Base-by-base conservation (phyloP, 2,888 invertebrate species). In the Spodoptera exigua region DNA sequence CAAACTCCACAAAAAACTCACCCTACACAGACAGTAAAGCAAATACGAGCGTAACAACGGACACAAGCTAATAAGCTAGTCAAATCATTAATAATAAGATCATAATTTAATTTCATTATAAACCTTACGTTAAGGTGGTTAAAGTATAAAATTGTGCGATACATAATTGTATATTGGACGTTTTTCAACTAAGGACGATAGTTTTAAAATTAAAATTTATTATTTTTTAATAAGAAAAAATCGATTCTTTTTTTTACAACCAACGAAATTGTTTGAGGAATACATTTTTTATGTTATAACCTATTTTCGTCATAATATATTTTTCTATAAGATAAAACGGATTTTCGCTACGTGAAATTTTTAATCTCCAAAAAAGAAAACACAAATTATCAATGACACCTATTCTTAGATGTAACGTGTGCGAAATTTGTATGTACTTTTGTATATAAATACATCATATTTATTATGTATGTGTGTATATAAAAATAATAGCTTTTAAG, bases 91-190 rank as follows among this genome's bases (percentile, higher is more conserved):
- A 55, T 55, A 46, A 52, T 44, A 73, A 64, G 47, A 70, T 66
- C 63, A 60, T 71, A 68, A 70, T 60, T 62, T 45, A 61, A 40
- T 58, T 54, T 36, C 49, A 69, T 54, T 51, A 32, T 67, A 49
- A 37, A 48, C 27, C 36, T 56, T 70, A 73, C 5, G 18, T 11
- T 9, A 58, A 68, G 43, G 43, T 39, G 4, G 4, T 27, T 61
- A 70, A 49, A 76, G 54, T 65, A 76, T 39, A 78, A 78, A 76
- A 76, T 77, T 77, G 79, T 77, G 77, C 79, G 72, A 61, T 41
- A 57, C 3, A 55, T 12, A 12, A 27, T 54, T 46, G 17, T 46
- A 45, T 35, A 16, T 32, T 55, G 56, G 60, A 62, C 58, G 51
- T 45, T 52, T 40, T 52, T 14, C 3, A 17, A 40, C 11, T 9